phyloP scores from a whole-genome alignment of 2,888 invertebrate species.

The Anarsia innoxiella region DNA sequence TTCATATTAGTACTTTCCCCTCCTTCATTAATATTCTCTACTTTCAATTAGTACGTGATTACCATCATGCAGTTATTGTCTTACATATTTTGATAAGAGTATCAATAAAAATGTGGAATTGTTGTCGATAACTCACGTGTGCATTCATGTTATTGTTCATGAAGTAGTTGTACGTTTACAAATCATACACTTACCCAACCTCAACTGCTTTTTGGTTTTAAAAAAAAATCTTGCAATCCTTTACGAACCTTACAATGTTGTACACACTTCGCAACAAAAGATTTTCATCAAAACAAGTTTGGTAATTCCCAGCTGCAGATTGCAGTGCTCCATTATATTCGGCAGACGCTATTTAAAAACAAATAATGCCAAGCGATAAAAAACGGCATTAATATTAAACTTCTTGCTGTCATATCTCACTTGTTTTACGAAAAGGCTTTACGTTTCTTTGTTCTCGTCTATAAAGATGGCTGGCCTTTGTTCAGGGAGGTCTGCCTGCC shows the following conservation, averaged over 20 bases:
- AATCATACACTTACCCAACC: no score
- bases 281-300: slow-evolving; percentile 35
- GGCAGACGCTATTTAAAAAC: slow-evolving; percentile 38
- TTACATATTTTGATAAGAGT: not conserved
- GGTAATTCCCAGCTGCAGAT: slow-evolving; percentile 29
- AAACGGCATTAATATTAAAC: slow-evolving; percentile 21
- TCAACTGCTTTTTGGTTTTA: no score
- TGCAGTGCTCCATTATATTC: slow-evolving; percentile 24
- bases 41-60: slow-evolving; percentile 8
- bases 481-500: slow-evolving; percentile 22
- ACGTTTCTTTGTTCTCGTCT: slow-evolving; percentile 25
- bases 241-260: not conserved
- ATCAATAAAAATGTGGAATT: no score
- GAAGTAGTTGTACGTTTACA: no score
- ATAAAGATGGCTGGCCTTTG: slow-evolving; percentile 23
- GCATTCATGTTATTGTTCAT: no score
- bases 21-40: slow-evolving; percentile 1
- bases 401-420: slow-evolving; percentile 26
- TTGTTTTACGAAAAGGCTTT: slow-evolving; percentile 18
- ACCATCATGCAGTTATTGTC: slow-evolving; percentile 1
- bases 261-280: slow-evolving; percentile 24
- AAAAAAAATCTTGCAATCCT: slow-evolving; percentile 10
- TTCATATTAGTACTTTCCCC: slow-evolving; percentile 16
- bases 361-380: slow-evolving; percentile 28
- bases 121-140: no score